Conservation (phyloP, 2,113 vertebrate species). For the Diadophis punctatus region DNA sequence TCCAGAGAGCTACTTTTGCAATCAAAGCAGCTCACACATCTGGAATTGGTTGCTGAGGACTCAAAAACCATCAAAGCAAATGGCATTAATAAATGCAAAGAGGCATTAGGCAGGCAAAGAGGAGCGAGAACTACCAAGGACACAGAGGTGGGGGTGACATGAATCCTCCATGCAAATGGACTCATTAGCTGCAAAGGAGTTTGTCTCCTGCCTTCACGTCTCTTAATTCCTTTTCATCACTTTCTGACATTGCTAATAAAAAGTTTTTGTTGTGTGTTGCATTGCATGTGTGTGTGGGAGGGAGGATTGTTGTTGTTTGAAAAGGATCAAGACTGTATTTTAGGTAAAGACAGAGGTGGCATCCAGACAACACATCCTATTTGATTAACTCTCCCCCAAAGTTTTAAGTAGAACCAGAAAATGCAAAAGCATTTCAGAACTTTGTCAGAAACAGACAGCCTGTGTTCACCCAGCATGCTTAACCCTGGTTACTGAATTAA, state of each 20-base stretch:
- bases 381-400: not conserved
- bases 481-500: not conserved
- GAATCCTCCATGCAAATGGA: not conserved
- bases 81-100: constrained; percentile 12
- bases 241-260: not conserved
- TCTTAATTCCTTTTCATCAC: not conserved
- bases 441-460: not conserved
- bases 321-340: not conserved
- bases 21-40: constrained; percentile 19
- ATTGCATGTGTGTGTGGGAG: not conserved
- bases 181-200: not conserved
- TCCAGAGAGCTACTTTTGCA: constrained; percentile 10
- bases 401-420: not conserved
- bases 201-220: not conserved
- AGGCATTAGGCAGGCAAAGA: not conserved
- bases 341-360: not conserved
- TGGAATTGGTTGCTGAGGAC: constrained; percentile 16
- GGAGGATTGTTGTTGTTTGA: not conserved
- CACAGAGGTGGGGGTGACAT: not conserved
- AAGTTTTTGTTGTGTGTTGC: not conserved
- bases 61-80: constrained; percentile 23
- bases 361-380: not conserved
- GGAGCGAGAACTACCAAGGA: not conserved
- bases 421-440: not conserved
- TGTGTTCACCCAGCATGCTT: not conserved